Base-by-base conservation (phyloP, 2,797 vertebrate species). In the Coilia nasus region DNA sequence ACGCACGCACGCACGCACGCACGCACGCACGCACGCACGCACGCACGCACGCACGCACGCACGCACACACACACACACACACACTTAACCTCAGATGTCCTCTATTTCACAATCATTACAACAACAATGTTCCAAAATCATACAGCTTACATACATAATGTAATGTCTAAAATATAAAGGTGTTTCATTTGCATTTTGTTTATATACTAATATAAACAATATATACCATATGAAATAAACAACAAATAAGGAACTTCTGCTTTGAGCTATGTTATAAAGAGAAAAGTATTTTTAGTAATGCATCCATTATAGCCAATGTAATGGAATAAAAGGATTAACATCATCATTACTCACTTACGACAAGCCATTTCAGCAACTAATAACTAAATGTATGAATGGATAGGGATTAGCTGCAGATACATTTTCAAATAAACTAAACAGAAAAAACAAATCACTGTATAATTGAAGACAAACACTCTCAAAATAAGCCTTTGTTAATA, bases 11-110 rank as follows among this genome's bases (percentile, higher is more conserved):
- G 23, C 28, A 54, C 80, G 2, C 86, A 80, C 85, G 78, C 83
- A 54, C 81, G 82, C 25, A 87, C 44, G 15, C 50, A 67, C 80
- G 82, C 64, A 64, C 35, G 54, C 81, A 84, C 35, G 86, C 44
- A 59, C 87, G 47, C 87, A 67, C 80, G 82, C 64, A 64, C 35
- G 54, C 81, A 84, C 35, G 86, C 44, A 59, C 87, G 47, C 87
- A 81, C 56, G 56, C 56, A 35, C 64, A 35, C 28, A 54, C 80
- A 5, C 86, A 80, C 85, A 82, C 83, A 54, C 81, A 84, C 25
- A 87, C 44, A 19, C 50, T 54, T 54, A 44, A 46, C 64, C 31
- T 82, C 57, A 44, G 47, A 47, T 82, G 35, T 57, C 83, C 80
- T 64, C 60, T 7, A 25, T n/a, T 25, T 25, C 60, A 64, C 60